These are phyloP conservation scores for Coenobita brevimanus DNA, from an alignment of 1,140 invertebrate genomes.

Conservation along the genomic window DNA sequence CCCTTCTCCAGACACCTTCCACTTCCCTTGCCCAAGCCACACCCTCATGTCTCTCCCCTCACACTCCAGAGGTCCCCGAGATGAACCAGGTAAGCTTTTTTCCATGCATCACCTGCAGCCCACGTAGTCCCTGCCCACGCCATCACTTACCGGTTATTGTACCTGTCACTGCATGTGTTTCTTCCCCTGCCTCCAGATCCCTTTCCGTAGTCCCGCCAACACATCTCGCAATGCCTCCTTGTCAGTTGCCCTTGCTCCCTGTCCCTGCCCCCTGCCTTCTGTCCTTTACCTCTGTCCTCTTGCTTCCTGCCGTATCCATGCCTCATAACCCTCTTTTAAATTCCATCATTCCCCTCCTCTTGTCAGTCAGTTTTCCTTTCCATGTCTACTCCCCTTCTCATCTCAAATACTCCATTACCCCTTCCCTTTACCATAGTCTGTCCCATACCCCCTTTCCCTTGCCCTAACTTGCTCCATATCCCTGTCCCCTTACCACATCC, in stretches of 20 bases:
- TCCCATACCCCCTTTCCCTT: not conserved
- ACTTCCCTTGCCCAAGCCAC: not conserved
- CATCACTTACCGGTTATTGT: not conserved
- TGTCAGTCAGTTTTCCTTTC: not conserved
- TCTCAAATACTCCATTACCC: not conserved
- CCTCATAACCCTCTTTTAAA: not conserved
- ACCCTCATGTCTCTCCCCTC: too few species aligned
- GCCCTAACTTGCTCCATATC: not conserved
- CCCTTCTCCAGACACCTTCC: not conserved
- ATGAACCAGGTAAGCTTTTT: too few species aligned
- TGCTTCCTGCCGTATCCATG: too few species aligned
- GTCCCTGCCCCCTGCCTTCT: too few species aligned
- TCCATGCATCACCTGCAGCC: too few species aligned
- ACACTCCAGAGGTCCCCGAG: too few species aligned
- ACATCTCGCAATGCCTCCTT: too few species aligned
- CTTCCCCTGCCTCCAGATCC: not conserved
- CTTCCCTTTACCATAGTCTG: not conserved
- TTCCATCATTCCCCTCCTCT: constrained; percentile 6
- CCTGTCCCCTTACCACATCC: not conserved
- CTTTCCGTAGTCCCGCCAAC: not conserved
- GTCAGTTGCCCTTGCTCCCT: too few species aligned
- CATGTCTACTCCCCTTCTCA: not conserved
- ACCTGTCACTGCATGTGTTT: too few species aligned
- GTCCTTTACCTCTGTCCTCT: not conserved
- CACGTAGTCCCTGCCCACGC: not conserved